Percentiles rank a stretch among this genome's conserved stretches.
Conservation (phyloP, 2,888 invertebrate species). For the Euzophera pinguis region DNA sequence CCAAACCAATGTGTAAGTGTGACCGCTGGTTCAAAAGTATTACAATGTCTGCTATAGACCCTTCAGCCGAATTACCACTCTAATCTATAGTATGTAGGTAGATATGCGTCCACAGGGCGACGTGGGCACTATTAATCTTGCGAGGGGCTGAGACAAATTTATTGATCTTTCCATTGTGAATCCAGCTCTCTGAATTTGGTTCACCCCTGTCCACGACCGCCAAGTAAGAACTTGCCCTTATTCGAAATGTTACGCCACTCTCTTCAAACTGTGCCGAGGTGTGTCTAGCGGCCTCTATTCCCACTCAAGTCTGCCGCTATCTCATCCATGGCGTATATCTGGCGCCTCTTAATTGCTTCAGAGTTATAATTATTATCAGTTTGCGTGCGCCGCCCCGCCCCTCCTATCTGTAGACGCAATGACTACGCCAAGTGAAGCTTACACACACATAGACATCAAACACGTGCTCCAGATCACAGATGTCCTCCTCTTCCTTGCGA, state of each 20-base stretch:
- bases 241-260: slow-evolving; percentile 28
- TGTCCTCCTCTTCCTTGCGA: slow-evolving; percentile 27
- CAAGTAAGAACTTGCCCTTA: slow-evolving; percentile 8
- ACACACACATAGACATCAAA: slow-evolving; percentile 25
- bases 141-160: slow-evolving; percentile 9
- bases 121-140: slow-evolving; percentile 9
- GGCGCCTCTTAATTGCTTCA: slow-evolving; percentile 76
- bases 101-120: slow-evolving; percentile 4
- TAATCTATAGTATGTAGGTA: not conserved
- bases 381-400: slow-evolving; percentile 62
- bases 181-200: slow-evolving; percentile 8
- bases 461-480: slow-evolving; percentile 47
- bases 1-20: too few species aligned
- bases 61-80: too few species aligned
- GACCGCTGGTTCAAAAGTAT: too few species aligned
- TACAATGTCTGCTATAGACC: too few species aligned
- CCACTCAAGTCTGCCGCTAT: slow-evolving; percentile 45
- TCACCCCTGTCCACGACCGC: slow-evolving; percentile 3
- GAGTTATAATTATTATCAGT: slow-evolving; percentile 74
- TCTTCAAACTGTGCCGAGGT: slow-evolving; percentile 31
- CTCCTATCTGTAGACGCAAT: slow-evolving; percentile 48
- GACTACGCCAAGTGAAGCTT: slow-evolving; percentile 15
- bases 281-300: slow-evolving; percentile 32
- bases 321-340: slow-evolving; percentile 64
- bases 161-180: slow-evolving; percentile 13